These are phyloP conservation scores for Bradysia coprophila DNA, from an alignment of 1,140 invertebrate genomes.

Conservation along the genomic window DNA sequence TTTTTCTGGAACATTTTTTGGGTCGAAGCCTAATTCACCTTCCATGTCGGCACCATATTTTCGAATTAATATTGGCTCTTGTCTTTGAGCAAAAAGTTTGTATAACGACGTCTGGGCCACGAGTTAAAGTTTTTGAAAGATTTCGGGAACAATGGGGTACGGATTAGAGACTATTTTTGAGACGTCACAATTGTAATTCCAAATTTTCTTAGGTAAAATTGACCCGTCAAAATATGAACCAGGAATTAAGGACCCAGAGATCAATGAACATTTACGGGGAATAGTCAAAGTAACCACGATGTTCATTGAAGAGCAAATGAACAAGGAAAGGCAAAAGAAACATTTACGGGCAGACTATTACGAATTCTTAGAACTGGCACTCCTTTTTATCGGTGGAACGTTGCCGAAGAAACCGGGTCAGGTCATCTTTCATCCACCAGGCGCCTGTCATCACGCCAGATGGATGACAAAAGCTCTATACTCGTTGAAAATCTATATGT, in stretches of 20 bases:
- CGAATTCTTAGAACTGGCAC: conserved; percentile 7
- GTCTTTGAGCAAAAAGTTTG: too few relatives aligned
- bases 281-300: not conserved
- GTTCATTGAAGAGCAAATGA: not conserved
- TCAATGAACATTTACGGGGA: not conserved
- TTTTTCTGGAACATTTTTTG: too few relatives aligned
- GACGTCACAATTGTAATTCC: too few relatives aligned
- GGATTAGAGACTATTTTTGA: too few relatives aligned
- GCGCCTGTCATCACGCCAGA: conserved; percentile 9
- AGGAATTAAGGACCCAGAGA: not conserved
- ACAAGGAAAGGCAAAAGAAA: not conserved
- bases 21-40: too few relatives aligned
- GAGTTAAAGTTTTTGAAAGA: too few relatives aligned
- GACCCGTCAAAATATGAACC: not conserved
- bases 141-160: too few relatives aligned
- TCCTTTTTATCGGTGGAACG: conserved; percentile 6
- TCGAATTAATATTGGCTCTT: too few relatives aligned
- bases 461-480: conserved; percentile 11
- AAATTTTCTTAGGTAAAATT: too few relatives aligned
- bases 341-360: conserved; percentile 6
- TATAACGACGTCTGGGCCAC: too few relatives aligned
- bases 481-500: conserved; percentile 10
- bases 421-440: conserved; percentile 1
- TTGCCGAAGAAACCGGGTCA: not conserved
- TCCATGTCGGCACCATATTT: too few relatives aligned